A percentile compares a stretch with the other conserved stretches of the same genome.
phyloP scores from a whole-genome alignment of 30 jellyfish, hydroid and myxozoan species.

The Aurelia sp. region DNA sequence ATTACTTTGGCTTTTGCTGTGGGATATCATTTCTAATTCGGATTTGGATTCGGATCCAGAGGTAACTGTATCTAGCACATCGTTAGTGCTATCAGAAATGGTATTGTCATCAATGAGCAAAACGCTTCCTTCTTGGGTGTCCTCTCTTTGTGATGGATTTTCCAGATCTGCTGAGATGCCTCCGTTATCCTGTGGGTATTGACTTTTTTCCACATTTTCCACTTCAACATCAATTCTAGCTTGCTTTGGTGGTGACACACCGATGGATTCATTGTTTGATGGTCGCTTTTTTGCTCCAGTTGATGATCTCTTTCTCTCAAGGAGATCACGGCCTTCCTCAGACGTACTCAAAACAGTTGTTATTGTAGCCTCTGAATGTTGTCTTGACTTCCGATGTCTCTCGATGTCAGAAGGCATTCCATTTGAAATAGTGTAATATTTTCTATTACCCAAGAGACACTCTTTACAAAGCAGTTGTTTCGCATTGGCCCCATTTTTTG shows the following conservation, averaged over 20 bases:
- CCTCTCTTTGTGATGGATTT: not conserved
- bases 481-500: not conserved
- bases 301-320: not conserved
- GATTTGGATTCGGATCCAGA: too few relatives aligned
- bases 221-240: constrained; percentile 17
- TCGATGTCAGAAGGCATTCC: constrained; percentile 40
- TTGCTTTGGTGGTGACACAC: constrained; percentile 32
- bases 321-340: constrained; percentile 21
- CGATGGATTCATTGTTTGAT: not conserved
- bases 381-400: constrained; percentile 1
- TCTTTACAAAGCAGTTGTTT: constrained; percentile 14
- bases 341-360: constrained; percentile 32
- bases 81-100: not conserved
- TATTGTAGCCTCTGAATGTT: constrained; percentile 16
- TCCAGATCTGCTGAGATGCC: not conserved
- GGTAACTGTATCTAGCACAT: constrained; percentile 3
- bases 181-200: not conserved
- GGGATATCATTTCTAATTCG: constrained; percentile 1
- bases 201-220: not conserved
- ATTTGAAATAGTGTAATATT: constrained; percentile 22
- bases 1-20: constrained; percentile 20
- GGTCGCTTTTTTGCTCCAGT: too few relatives aligned
- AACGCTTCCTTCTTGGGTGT: constrained; percentile 2
- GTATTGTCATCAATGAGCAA: not conserved
- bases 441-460: constrained; percentile 10